These are phyloP conservation scores for Rhabdophis nuchalis DNA, from an alignment of 2,797 vertebrate species.

Conservation along the genomic window DNA sequence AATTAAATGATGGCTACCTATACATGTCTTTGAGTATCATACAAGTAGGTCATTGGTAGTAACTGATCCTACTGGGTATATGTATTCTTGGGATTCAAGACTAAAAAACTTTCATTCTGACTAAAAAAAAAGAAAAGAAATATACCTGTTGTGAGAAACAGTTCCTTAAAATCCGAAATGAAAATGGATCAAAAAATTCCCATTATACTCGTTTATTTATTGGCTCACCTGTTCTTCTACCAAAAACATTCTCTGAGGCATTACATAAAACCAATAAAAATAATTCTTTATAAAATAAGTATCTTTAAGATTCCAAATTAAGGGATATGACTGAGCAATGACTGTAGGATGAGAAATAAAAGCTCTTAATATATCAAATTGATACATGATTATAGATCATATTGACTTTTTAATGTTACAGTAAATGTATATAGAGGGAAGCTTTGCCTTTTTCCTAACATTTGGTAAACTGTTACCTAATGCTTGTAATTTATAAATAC, in stretches of 20 bases:
- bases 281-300: background rate
- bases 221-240: background rate
- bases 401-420: background rate
- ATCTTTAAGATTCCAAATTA: background rate
- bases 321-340: too few species aligned
- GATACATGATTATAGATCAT: background rate
- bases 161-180: background rate
- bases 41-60: too few species aligned
- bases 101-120: background rate
- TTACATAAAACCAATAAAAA: background rate
- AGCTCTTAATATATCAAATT: background rate
- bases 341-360: background rate
- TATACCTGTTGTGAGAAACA: background rate
- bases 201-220: background rate
- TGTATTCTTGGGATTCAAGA: background rate
- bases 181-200: background rate
- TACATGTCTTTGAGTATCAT: background rate
- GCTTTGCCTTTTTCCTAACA: background rate
- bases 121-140: background rate
- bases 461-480: background rate
- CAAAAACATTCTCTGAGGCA: background rate
- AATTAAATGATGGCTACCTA: background rate
- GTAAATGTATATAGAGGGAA: background rate
- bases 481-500: background rate
- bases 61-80: background rate